A percentile compares a stretch with the other conserved stretches of the same genome.
Conservation (phyloP, 2,113 vertebrate species). For the Semnopithecus entellus region DNA sequence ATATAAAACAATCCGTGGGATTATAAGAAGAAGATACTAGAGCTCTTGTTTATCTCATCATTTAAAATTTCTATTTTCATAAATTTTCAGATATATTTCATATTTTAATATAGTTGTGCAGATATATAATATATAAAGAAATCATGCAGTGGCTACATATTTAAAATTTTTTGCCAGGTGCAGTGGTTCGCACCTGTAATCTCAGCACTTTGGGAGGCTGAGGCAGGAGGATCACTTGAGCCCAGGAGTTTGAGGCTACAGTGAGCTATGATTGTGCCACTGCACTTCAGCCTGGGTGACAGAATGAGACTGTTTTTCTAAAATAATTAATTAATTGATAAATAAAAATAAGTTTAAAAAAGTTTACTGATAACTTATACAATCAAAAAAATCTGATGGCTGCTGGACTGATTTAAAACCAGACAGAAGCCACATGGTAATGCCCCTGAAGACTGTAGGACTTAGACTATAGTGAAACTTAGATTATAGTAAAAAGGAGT, state of each 20-base stretch:
- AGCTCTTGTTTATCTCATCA: neutral
- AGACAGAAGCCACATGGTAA: neutral
- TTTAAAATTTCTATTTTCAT: conserved; percentile 1
- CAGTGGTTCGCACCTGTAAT: neutral
- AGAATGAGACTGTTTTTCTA: too few species aligned
- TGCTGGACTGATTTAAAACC: neutral
- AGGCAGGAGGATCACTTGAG: neutral
- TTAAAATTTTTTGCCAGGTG: neutral
- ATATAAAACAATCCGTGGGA: neutral
- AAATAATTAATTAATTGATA: too few species aligned
- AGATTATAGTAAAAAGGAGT: neutral
- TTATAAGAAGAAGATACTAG: neutral
- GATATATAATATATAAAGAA: conserved; percentile 6
- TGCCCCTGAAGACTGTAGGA: neutral
- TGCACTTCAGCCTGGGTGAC: too few species aligned
- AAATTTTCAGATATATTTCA: neutral
- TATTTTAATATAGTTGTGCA: neutral
- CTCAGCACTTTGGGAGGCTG: neutral
- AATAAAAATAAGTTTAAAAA: too few species aligned
- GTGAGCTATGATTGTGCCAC: too few species aligned
- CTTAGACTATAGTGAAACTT: too few species aligned
- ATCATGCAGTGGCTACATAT: neutral
- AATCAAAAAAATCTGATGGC: neutral
- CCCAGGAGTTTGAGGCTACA: neutral
- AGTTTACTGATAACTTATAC: neutral